A percentile compares a stretch with the other conserved stretches of the same genome.
phyloP scores from a whole-genome alignment of 2,113 vertebrate species.

The Callithrix jacchus region DNA sequence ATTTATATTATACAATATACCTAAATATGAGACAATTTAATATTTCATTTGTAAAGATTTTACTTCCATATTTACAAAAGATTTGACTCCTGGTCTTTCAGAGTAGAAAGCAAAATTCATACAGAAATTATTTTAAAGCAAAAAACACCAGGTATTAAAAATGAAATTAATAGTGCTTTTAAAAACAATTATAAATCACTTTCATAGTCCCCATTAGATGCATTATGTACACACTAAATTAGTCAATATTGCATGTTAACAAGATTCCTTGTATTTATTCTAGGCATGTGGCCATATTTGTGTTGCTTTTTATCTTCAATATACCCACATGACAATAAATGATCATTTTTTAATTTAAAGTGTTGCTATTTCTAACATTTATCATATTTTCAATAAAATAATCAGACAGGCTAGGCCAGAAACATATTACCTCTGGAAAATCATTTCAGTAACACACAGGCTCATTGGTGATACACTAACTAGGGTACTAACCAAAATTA shows the following conservation, averaged over 20 bases:
- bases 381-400: conserved; percentile 51
- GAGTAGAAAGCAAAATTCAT: not conserved
- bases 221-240: not conserved
- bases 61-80: not conserved
- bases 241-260: not conserved
- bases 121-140: not conserved
- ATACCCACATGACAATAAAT: conserved; percentile 11
- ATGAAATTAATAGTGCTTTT: conserved; percentile 17
- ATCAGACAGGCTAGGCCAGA: conserved; percentile 3
- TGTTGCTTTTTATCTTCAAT: conserved; percentile 48
- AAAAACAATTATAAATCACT: conserved; percentile 50
- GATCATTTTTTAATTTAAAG: conserved; percentile 64
- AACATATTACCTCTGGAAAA: conserved; percentile 43
- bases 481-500: not conserved
- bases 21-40: not conserved
- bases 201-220: conserved; percentile 15
- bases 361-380: conserved; percentile 38
- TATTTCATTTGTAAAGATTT: conserved; percentile 18
- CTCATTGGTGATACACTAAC: not conserved
- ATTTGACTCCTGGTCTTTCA: not conserved
- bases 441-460: not conserved
- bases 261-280: conserved; percentile 31
- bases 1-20: not conserved
- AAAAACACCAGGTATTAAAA: not conserved
- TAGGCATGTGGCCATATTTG: not conserved